These are phyloP conservation scores for Synergus gifuensis DNA, from an alignment of 2,888 invertebrate species.

Conservation along the genomic window DNA sequence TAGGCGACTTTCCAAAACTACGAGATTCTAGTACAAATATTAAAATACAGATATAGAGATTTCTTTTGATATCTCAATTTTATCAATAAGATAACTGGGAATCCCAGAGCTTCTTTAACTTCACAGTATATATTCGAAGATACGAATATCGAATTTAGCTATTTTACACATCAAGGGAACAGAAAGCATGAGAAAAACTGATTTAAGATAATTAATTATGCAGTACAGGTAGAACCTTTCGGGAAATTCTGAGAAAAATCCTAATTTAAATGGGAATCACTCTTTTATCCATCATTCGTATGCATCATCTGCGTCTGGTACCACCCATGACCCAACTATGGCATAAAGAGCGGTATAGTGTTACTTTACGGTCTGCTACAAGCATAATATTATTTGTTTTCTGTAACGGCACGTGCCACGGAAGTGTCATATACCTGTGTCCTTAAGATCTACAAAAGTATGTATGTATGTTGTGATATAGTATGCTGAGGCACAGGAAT, in stretches of 20 bases:
- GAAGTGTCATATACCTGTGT: slow-evolving; percentile 45
- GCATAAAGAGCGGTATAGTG: slow-evolving; percentile 34
- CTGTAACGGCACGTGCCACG: slow-evolving; percentile 60
- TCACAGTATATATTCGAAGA: neutral
- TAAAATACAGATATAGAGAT: no score
- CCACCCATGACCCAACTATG: slow-evolving; percentile 40
- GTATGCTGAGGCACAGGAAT: slow-evolving; percentile 13
- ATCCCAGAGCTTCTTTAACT: no score
- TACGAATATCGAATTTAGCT: neutral
- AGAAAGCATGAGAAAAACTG: neutral
- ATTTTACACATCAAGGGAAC: neutral
- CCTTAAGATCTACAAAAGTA: slow-evolving; percentile 34
- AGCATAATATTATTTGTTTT: slow-evolving; percentile 28
- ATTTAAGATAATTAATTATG: slow-evolving; percentile 10
- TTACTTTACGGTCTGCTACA: slow-evolving; percentile 38
- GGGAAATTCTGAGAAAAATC: slow-evolving; percentile 28
- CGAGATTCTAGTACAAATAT: no score
- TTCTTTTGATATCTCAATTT: no score
- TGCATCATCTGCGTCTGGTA: slow-evolving; percentile 35
- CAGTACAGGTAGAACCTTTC: neutral
- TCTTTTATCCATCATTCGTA: slow-evolving; percentile 26
- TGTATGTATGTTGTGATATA: neutral
- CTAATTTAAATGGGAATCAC: slow-evolving; percentile 30
- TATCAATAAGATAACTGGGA: no score
- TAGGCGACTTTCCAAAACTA: neutral